Base-by-base conservation (phyloP, 2,888 invertebrate genomes). In the Orthosia gracilis region DNA sequence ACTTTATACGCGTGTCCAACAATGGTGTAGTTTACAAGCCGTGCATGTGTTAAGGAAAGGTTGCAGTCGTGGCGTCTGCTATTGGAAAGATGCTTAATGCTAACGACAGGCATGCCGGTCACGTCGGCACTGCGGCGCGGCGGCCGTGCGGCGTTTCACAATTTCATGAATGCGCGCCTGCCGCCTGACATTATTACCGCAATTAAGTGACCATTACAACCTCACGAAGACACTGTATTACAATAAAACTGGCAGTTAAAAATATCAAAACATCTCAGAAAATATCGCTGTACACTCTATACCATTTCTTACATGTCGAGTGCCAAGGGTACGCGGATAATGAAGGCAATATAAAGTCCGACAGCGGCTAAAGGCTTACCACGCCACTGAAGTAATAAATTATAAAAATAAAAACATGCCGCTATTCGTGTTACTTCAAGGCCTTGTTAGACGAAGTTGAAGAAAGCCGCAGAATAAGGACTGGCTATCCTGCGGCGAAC, bases 121-220 rank as follows among this genome's bases (percentile, higher is more conserved):
- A 94, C 94, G 94, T 92, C 76, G 74, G 71, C 73, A 67, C 73
- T 77, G 4, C 45, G 50, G 54, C 75, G 72, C 75, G 72, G 69
- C 75, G 78, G 72, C 75, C 83, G 87, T 88, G 87, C 87, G 85
- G 80, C 78, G 83, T 85, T 88, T 80, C 87, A 84, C 89, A 85
- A 89, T 90, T 88, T 87, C 88, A 87, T 85, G 87, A 89, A 82
- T 83, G 84, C 83, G 77, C 80, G 69, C 79, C 81, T 68, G 80
- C 72, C 80, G 80, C 73, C 79, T 80, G 88, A 89, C 85, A 84
- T 89, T 90, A 90, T 89, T 88, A 89, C 85, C 74, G 85, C 88
- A 91, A 92, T 92, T 92, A 92, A 83, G 84, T 83, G 79, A 82
- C 82, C 78, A 89, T 90, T 90, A 85, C 76, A 84, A 77, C 69